Evolutionary conservation across 2,888 invertebrate species (phyloP), one percentile per base, ranked within the genome.

Genomic region (Abrostola tripartita): DNA sequence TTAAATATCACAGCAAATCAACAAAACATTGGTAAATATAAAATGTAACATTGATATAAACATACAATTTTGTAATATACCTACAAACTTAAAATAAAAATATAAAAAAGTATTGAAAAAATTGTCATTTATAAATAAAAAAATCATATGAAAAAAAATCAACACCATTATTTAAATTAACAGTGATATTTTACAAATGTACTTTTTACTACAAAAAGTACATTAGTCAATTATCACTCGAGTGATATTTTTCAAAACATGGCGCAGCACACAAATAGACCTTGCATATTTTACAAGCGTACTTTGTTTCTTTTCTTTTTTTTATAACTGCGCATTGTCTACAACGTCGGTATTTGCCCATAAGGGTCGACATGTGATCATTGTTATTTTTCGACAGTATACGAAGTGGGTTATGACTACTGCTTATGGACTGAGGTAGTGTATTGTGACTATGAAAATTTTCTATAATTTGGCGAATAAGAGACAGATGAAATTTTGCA

Each of bases 341-440:
- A 11, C 49, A 42, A 12, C 49, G 14, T 50, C 24, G 49, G 24
- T 50, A 50, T 50, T 50, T 50, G 9, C 37, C 38, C 36, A 50
- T 54, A 14, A 11, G 57, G 9, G 42, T 49, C 52, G 66, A 64
- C 52, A 71, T 52, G 52, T 71, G 70, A 14, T 57, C 42, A n/a
- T 51, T 36, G 8, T 47, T 53, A 60, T 61, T 53, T 24, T 37
- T 53, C 37, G 60, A 44, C 55, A 70, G 40, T 56, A 52, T 52
- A n/a, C 69, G 55, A 35, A 41, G 47, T 37, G 69, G 59, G 52
- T 65, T 57, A 37, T 11, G 35, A 52, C 37, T 50, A 53, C 59
- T 55, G 12, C 12, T 42, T 42, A 12, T 42, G 12, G 42, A n/a
- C 42, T 35, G 52, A 40, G 11, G 11, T 47, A 41, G 53, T 24